Conservation (phyloP, 2,797 vertebrate genomes). For the Eulemur albifrons region DNA sequence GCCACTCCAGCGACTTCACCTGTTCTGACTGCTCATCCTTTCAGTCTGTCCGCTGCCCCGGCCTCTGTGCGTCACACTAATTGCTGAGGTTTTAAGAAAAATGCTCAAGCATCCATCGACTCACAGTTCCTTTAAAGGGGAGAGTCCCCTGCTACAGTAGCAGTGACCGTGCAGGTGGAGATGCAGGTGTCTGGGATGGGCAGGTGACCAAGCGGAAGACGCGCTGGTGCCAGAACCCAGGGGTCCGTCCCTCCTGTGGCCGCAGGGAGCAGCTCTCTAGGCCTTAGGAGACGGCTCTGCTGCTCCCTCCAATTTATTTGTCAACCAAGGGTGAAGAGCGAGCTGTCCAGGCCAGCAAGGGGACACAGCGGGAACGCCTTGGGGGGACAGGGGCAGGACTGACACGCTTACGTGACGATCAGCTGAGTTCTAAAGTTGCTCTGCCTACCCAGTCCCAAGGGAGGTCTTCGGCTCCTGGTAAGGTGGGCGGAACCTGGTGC, state of each 20-base stretch:
- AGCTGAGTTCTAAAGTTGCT: not conserved
- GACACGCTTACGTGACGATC: rapidly evolving
- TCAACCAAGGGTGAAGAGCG: not conserved
- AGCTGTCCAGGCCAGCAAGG: rapidly evolving
- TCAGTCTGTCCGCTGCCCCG: rapidly evolving
- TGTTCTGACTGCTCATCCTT: rapidly evolving
- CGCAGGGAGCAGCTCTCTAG: not conserved
- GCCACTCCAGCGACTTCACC: rapidly evolving
- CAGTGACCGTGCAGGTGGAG: rapidly evolving
- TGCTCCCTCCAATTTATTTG: not conserved
- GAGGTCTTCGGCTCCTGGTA: not conserved
- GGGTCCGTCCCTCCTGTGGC: rapidly evolving
- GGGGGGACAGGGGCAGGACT: too few species aligned
- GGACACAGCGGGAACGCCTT: not conserved
- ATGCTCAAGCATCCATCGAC: rapidly evolving
- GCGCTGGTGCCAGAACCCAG: not conserved
- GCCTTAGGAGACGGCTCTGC: too few species aligned
- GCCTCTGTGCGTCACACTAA: rapidly evolving
- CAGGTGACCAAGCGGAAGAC: rapidly evolving
- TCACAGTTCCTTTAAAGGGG: not conserved
- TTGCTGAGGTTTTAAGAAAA: not conserved
- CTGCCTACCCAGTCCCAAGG: not conserved
- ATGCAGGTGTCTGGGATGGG: rapidly evolving
- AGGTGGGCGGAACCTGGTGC: rapidly evolving
- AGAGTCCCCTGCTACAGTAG: rapidly evolving